These are phyloP conservation scores for Megathymus violae DNA, from an alignment of 1,140 invertebrate genomes.

Conservation along the genomic window DNA sequence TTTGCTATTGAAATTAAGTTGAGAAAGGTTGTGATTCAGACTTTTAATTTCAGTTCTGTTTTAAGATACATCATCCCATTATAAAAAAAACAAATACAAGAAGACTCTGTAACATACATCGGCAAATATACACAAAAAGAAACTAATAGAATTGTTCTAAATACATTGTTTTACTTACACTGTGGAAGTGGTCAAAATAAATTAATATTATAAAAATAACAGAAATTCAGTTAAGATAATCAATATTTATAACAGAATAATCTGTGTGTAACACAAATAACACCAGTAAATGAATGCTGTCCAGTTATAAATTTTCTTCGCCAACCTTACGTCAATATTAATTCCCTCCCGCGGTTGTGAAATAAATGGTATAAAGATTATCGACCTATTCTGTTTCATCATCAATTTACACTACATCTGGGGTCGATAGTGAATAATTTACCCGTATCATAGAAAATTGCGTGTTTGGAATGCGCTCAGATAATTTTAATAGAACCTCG, in stretches of 20 bases:
- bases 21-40: no score
- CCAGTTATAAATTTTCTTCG: conserved; percentile 3
- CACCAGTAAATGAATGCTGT: conserved; percentile 6
- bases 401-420: conserved; percentile 23
- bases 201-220: not conserved
- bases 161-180: no score
- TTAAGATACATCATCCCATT: no score
- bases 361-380: conserved; percentile 14
- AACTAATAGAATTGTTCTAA: no score
- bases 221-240: conserved; percentile 1
- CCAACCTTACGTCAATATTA: conserved; percentile 17
- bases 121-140: no score
- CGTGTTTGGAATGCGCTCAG: conserved; percentile 10
- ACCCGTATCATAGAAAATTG: conserved; percentile 29
- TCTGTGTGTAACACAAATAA: conserved; percentile 2
- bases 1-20: no score
- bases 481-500: conserved; percentile 18
- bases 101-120: no score
- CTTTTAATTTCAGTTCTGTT: no score
- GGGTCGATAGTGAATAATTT: conserved; percentile 20
- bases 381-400: conserved; percentile 20
- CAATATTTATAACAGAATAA: conserved; percentile 8
- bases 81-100: no score
- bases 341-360: conserved; percentile 10
- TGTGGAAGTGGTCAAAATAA: no score